Conservation (phyloP, 2,113 vertebrate genomes). For the Crocuta crocuta region DNA sequence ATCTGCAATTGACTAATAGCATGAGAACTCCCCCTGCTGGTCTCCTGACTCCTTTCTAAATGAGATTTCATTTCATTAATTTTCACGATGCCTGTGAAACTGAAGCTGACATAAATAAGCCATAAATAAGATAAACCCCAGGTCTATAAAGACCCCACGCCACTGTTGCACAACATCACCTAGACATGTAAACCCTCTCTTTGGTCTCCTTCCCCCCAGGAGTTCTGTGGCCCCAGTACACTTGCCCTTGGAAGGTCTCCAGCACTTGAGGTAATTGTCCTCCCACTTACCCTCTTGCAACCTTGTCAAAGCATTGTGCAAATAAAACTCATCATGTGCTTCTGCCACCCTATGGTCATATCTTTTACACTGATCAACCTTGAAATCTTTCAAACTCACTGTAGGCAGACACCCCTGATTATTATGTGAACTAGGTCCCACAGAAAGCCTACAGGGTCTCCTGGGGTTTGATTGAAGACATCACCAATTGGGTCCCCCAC, state of each 20-base stretch:
- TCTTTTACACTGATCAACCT: background rate
- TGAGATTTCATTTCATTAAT: background rate
- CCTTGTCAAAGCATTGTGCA: background rate
- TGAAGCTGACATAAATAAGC: background rate
- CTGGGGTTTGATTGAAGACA: background rate
- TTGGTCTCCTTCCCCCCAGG: background rate
- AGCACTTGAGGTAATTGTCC: background rate
- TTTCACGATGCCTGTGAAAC: background rate
- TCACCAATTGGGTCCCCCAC: background rate
- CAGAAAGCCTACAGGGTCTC: background rate
- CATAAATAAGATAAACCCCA: background rate
- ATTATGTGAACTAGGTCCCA: background rate
- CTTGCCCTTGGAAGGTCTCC: background rate
- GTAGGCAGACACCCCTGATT: background rate
- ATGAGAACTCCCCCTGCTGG: background rate
- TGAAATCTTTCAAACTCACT: conserved; percentile 20
- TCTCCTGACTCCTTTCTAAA: background rate
- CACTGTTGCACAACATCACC: background rate
- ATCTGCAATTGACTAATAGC: background rate
- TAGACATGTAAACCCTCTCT: background rate
- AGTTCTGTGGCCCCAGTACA: background rate
- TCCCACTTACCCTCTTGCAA: background rate
- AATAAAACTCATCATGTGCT: background rate
- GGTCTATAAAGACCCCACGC: background rate
- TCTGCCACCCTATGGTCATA: background rate